These are phyloP conservation scores for Drosophila greeni DNA, from an alignment of 2,888 invertebrate genomes.

Conservation along the genomic window DNA sequence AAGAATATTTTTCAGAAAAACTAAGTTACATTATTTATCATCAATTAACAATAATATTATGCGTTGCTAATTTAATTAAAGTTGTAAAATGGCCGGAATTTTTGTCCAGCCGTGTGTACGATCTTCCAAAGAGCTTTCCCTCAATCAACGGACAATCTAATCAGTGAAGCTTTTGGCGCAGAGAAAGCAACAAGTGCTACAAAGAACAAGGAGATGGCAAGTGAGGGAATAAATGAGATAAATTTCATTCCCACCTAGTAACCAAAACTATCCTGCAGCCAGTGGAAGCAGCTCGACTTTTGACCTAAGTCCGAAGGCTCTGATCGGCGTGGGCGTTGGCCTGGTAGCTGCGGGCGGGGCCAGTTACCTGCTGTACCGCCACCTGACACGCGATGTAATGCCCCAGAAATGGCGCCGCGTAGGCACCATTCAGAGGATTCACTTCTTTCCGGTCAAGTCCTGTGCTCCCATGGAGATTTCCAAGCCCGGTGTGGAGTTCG, in stretches of 20 bases:
- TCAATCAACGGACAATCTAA: slow-evolving; percentile 16
- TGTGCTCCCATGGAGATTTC: slow-evolving; percentile 64
- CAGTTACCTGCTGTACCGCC: slow-evolving; percentile 64
- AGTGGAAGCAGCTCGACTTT: slow-evolving; percentile 11
- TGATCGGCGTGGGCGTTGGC: slow-evolving; percentile 45
- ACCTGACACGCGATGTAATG: slow-evolving; percentile 64
- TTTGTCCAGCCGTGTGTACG: slow-evolving; percentile 7
- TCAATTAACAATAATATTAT: neutral
- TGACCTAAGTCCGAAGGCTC: slow-evolving; percentile 24
- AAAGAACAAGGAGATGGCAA: slow-evolving; percentile 25
- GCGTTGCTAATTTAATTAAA: neutral
- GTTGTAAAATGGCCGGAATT: neutral
- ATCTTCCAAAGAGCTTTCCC: slow-evolving; percentile 22
- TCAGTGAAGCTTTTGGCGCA: slow-evolving; percentile 35
- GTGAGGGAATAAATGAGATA: slow-evolving; percentile 7
- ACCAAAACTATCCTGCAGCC: neutral
- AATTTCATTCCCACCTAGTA: no score
- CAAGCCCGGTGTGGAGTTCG: slow-evolving; percentile 46
- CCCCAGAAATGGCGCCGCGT: slow-evolving; percentile 76
- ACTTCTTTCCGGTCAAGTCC: slow-evolving; percentile 76
- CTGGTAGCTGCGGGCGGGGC: slow-evolving; percentile 60
- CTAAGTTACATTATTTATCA: neutral
- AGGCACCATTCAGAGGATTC: slow-evolving; percentile 67
- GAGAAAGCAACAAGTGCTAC: slow-evolving; percentile 35
- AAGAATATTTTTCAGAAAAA: neutral